A percentile compares a stretch with the other conserved stretches of the same genome.
These are phyloP conservation scores for Aphrophora alni DNA, from an alignment of 2,888 invertebrate genomes.

Conservation along the genomic window DNA sequence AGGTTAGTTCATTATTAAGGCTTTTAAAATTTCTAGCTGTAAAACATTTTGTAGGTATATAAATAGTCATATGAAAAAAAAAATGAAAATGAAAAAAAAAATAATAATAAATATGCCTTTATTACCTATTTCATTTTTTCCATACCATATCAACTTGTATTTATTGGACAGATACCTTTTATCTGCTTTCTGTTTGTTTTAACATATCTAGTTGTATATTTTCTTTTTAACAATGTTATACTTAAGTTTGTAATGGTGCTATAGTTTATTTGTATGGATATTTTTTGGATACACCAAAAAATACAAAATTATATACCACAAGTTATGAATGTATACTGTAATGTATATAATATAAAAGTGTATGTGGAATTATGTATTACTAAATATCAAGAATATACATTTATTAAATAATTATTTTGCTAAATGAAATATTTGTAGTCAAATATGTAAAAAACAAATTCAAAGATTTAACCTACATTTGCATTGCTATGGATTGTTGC, in stretches of 20 bases:
- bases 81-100: too few species aligned
- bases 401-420: neutral
- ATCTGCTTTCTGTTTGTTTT: neutral
- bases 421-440: neutral
- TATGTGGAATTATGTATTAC: neutral
- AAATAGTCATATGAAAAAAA: too few species aligned
- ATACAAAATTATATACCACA: neutral
- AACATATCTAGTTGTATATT: neutral
- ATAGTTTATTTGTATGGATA: neutral
- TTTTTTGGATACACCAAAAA: neutral
- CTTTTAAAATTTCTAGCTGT: neutral
- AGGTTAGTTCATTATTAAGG: neutral
- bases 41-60: neutral
- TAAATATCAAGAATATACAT: neutral
- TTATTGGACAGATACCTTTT: neutral
- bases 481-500: neutral
- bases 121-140: too few species aligned
- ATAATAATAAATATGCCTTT: too few species aligned
- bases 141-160: neutral
- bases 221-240: neutral
- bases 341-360: neutral
- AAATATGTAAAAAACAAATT: neutral
- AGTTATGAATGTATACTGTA: neutral
- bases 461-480: neutral
- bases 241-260: slow-evolving; percentile 36